These are phyloP conservation scores for Poeciliopsis turrubarensis DNA, from an alignment of 2,113 vertebrate genomes.

Conservation along the genomic window DNA sequence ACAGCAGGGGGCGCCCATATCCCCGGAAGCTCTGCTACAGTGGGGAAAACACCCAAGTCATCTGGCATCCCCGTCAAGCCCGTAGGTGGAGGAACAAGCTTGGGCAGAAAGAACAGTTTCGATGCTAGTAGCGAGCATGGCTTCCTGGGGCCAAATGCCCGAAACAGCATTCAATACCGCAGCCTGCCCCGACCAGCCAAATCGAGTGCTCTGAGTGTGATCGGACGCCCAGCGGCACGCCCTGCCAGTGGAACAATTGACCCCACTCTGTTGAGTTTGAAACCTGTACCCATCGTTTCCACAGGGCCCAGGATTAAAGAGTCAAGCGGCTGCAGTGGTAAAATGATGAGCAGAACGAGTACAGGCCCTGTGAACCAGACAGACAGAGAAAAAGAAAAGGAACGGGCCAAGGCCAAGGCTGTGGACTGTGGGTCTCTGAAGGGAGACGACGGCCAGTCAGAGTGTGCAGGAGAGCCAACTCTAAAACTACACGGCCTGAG, in stretches of 20 bases:
- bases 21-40: constrained; percentile 85
- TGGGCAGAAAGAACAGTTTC: constrained; percentile 91
- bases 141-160: constrained; percentile 88
- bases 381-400: constrained; percentile 91
- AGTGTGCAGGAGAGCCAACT: constrained; percentile 82
- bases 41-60: constrained; percentile 91
- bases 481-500: constrained; percentile 86
- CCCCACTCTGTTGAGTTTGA: constrained; percentile 87
- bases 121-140: constrained; percentile 88
- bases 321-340: constrained; percentile 63
- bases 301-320: constrained; percentile 84
- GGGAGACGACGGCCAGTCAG: constrained; percentile 63
- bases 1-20: constrained; percentile 85
- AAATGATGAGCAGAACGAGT: constrained; percentile 67
- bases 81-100: constrained; percentile 56
- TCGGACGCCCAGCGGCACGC: constrained; percentile 79
- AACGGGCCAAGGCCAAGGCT: constrained; percentile 94
- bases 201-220: constrained; percentile 93
- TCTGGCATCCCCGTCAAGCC: constrained; percentile 95
- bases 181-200: constrained; percentile 96
- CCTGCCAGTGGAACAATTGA: constrained; percentile 90
- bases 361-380: constrained; percentile 93
- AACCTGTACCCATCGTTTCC: constrained; percentile 75
- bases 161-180: constrained; percentile 95
- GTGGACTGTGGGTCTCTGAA: constrained; percentile 82